Percentiles rank a stretch among this genome's conserved stretches.
phyloP scores from a whole-genome alignment of 2,113 vertebrate genomes.

The Epinephelus lanceolatus region DNA sequence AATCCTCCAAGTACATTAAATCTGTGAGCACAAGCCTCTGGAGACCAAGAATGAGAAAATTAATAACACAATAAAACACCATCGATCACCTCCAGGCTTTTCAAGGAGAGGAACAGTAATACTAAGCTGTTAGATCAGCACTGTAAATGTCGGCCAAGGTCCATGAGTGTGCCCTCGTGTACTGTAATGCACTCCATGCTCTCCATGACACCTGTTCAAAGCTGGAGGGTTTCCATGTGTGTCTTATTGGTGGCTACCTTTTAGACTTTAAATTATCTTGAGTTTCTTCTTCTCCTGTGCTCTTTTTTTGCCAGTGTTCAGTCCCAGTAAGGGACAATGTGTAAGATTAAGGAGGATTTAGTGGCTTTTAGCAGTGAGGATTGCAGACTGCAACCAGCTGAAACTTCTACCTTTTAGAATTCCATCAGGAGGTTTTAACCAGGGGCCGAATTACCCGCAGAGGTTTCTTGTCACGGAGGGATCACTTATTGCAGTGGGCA shows the following conservation, averaged over 20 bases:
- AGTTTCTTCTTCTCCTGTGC: neutral
- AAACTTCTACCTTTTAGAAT: too few relatives aligned
- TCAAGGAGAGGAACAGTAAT: slow-evolving; percentile 26
- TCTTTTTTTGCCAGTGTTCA: neutral
- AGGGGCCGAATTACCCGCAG: too few relatives aligned
- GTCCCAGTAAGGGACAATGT: neutral
- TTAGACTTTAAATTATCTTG: neutral
- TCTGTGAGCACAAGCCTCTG: slow-evolving; percentile 12
- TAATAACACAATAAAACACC: slow-evolving; percentile 51
- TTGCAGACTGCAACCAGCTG: too few relatives aligned
- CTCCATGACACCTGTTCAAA: slow-evolving; percentile 51
- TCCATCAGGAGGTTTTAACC: too few relatives aligned
- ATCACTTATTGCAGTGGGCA: too few relatives aligned
- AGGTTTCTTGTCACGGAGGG: too few relatives aligned
- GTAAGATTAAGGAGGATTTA: too few relatives aligned
- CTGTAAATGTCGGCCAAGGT: slow-evolving; percentile 35
- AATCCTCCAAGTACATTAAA: slow-evolving; percentile 49
- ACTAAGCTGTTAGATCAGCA: slow-evolving; percentile 21
- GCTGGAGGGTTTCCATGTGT: slow-evolving; percentile 16
- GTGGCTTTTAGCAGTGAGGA: too few relatives aligned
- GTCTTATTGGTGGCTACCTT: neutral
- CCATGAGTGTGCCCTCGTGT: neutral
- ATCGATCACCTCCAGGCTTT: slow-evolving; percentile 40
- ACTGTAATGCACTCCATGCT: slow-evolving; percentile 24
- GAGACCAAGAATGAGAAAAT: slow-evolving; percentile 52